Evolutionary conservation across 1,140 invertebrate species (phyloP), one percentile per base, ranked within the genome.

Genomic region (Oncopodura yosiiana): DNA sequence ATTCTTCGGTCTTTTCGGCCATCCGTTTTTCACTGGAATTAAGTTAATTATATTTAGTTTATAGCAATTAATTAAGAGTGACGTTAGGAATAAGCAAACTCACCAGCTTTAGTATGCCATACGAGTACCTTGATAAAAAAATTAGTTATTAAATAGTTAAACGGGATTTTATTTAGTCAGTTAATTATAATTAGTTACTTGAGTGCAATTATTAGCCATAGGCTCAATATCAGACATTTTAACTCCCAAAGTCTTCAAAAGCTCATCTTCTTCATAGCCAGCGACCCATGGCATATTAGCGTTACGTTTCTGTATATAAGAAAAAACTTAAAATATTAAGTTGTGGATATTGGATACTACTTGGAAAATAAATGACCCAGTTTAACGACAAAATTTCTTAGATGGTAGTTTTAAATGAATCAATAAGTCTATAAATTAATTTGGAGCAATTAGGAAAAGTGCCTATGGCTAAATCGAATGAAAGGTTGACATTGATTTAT

Each of bases 251-350:
- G 71, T 68, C 16, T 66, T 59, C 0, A 81, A 66, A 51, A 81
- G 72, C 27, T 73, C 72, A 26, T 76, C 73, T 64, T 81, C 79
- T 52, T 77, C 76, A 63, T 74, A 75, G 4, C 76, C 77, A 56
- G 74, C 66, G 36, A 55, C 70, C 68, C 63, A 71, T 34, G 66
- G 72, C 70, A 68, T 73, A 54, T 68, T 62, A 24, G 74, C 74
- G 24, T 73, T 66, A 19, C 73, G 71, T 57, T 69, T 63, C 16
- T 72, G 43, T 23, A 50, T 42, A 50, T 24, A 34, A 39, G 5
- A 32, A 41, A 44, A 42, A 36, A 45, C 19, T n/a, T n/a, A n/a
- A n/a, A n/a, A n/a, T n/a, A n/a, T n/a, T n/a, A n/a, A n/a, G n/a
- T n/a, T n/a, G n/a, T n/a, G n/a, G n/a, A n/a, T n/a, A n/a, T n/a